Evolutionary conservation across 1,140 invertebrate genomes (phyloP), one percentile per base, ranked within the genome.

Genomic region (Oscheius sp.): DNA sequence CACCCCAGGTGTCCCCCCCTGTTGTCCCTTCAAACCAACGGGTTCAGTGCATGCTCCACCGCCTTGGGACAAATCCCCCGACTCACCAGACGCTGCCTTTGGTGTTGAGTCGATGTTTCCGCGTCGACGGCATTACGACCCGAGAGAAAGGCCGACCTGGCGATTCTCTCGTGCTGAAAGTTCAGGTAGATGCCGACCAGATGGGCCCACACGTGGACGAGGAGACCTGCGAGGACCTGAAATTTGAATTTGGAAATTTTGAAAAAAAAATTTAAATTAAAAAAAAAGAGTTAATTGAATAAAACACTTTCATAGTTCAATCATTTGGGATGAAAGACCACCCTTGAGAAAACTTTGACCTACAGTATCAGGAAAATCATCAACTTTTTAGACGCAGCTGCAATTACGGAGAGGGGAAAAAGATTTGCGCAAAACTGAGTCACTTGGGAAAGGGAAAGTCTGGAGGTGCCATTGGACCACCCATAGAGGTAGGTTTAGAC

Each of bases 171-270:
- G 3, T 68, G 67, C 0, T 75, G 79, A n/a, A 73, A 58, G 46
- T 70, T 78, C 18, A 82, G 64, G 46, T 82, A 82, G 34, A 82
- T 63, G n/a, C 80, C 80, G 58, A 84, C 75, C 61, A 84, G 77
- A 62, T 82, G 63, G 26, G 68, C 62, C 82, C 80, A 82, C 23
- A 82, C 63, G 70, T 82, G 80, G 23, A 81, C 76, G 31, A 82
- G 66, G n/a, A 82, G 36, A 32, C 73, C 71, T 7, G 80, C 80
- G 3, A 84, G 23, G 3, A 82, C 28, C 80, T 82, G 76, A 76
- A 81, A 83, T 7, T 13, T 26, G 15, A 10, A 10, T 42, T 42
- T n/a, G 10, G 10, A 10, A 10, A 10, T 42, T n/a, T n/a, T n/a
- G n/a, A n/a, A n/a, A n/a, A n/a, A n/a, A n/a, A n/a, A n/a, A n/a